These are phyloP conservation scores for Cromileptes altivelis DNA, from an alignment of 2,113 vertebrate genomes.

Conservation along the genomic window DNA sequence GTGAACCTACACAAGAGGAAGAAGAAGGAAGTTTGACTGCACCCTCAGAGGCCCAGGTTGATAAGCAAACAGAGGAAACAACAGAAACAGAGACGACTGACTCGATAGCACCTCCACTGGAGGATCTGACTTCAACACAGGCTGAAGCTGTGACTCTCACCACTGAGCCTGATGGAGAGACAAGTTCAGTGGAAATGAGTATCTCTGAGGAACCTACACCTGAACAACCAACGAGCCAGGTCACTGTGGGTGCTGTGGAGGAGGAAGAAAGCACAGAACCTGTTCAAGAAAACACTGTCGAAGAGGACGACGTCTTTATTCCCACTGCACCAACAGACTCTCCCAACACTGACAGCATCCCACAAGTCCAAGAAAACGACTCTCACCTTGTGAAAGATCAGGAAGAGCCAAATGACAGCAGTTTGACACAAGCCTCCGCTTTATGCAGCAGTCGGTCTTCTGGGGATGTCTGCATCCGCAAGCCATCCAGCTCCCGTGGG, in stretches of 20 bases:
- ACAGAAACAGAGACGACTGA: slow-evolving; percentile 23
- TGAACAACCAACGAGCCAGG: slow-evolving; percentile 7
- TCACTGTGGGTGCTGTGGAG: neutral
- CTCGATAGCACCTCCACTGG: slow-evolving; percentile 8
- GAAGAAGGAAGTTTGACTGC: neutral
- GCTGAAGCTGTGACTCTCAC: neutral
- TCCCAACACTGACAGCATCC: neutral
- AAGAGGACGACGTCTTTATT: slow-evolving; percentile 4
- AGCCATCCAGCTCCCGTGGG: slow-evolving; percentile 66
- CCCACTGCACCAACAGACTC: slow-evolving; percentile 18
- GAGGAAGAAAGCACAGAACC: slow-evolving; percentile 15
- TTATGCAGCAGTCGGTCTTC: slow-evolving; percentile 49
- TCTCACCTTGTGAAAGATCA: neutral
- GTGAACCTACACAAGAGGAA: slow-evolving; percentile 8
- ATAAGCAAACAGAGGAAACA: slow-evolving; percentile 40
- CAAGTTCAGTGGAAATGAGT: neutral
- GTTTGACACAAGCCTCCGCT: neutral
- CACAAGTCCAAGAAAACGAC: slow-evolving; percentile 30
- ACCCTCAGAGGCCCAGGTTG: neutral
- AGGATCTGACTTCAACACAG: neutral
- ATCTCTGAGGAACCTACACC: slow-evolving; percentile 17
- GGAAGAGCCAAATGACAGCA: neutral
- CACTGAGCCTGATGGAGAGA: slow-evolving; percentile 17
- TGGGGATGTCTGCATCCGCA: slow-evolving; percentile 71
- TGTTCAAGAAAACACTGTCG: slow-evolving; percentile 21